Percentiles rank a stretch among this genome's conserved stretches.
Conservation (phyloP, 2,888 invertebrate species). For the Omphaloscelis lunosa region DNA sequence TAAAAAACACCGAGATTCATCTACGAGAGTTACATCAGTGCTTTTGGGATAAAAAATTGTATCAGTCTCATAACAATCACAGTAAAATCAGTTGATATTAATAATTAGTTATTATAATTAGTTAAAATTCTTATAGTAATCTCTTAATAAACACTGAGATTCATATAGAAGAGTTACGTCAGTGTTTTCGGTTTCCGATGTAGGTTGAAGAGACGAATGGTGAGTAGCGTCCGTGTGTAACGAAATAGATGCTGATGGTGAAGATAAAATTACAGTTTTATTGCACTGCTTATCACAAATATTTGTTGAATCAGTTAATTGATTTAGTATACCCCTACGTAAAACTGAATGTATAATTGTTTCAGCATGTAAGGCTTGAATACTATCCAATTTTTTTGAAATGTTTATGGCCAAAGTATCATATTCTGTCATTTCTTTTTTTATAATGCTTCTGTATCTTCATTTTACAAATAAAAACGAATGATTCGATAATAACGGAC, state of each 20-base stretch:
- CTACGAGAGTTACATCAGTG: no score
- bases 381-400: slow-evolving; percentile 32
- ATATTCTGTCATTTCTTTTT: slow-evolving; percentile 37
- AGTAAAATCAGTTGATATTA: background rate
- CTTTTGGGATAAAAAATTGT: no score
- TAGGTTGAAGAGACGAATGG: slow-evolving; percentile 25
- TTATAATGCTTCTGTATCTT: slow-evolving; percentile 36
- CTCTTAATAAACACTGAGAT: background rate
- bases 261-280: slow-evolving; percentile 28
- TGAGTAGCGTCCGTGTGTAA: slow-evolving; percentile 30
- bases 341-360: slow-evolving; percentile 30
- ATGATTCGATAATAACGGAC: no score
- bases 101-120: slow-evolving; percentile 2
- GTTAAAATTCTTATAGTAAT: background rate
- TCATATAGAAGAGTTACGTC: slow-evolving; percentile 18
- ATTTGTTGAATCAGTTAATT: slow-evolving; percentile 42
- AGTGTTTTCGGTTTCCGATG: slow-evolving; percentile 12
- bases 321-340: slow-evolving; percentile 37
- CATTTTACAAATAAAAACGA: no score
- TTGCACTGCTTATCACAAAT: slow-evolving; percentile 43
- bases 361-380: slow-evolving; percentile 34
- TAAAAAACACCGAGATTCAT: no score
- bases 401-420: slow-evolving; percentile 28
- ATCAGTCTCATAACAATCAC: no score
- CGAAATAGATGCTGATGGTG: slow-evolving; percentile 22